A percentile compares a stretch with the other conserved stretches of the same genome.
Conservation (phyloP, 2,797 vertebrate species). For the Megalops cyprinoides region DNA sequence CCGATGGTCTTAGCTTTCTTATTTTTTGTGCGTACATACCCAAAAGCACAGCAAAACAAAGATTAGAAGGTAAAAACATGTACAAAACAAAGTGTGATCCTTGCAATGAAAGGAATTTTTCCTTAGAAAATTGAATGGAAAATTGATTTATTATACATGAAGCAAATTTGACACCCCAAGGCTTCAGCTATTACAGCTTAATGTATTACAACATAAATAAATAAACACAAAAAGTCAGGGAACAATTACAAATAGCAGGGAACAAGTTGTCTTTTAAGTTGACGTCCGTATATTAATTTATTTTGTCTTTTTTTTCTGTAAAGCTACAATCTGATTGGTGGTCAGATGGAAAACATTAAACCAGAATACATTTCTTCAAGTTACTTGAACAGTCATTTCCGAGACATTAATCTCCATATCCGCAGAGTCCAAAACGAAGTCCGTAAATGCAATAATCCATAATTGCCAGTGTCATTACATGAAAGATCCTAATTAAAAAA, state of each 20-base stretch:
- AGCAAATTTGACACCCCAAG: too few relatives aligned
- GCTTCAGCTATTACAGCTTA: too few relatives aligned
- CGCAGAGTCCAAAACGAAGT: neutral
- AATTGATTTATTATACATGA: too few relatives aligned
- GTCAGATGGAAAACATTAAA: neutral
- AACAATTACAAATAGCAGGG: neutral
- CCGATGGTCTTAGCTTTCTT: neutral
- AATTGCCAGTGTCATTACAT: neutral
- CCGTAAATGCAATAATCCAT: neutral
- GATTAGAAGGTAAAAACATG: too few relatives aligned
- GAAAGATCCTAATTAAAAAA: slow-evolving; percentile 15
- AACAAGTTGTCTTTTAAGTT: neutral
- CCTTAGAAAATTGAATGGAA: too few relatives aligned
- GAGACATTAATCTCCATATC: neutral
- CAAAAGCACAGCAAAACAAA: neutral
- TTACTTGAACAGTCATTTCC: neutral
- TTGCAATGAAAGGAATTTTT: too few relatives aligned
- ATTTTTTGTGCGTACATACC: neutral
- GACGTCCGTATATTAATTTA: neutral
- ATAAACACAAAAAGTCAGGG: too few relatives aligned
- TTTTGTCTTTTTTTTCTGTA: neutral
- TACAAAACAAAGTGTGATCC: too few relatives aligned
- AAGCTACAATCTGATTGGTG: neutral
- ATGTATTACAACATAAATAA: too few relatives aligned
- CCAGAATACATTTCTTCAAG: neutral